Conservation (phyloP, 2,113 vertebrate genomes). For the Puffinus mauretanicus region DNA sequence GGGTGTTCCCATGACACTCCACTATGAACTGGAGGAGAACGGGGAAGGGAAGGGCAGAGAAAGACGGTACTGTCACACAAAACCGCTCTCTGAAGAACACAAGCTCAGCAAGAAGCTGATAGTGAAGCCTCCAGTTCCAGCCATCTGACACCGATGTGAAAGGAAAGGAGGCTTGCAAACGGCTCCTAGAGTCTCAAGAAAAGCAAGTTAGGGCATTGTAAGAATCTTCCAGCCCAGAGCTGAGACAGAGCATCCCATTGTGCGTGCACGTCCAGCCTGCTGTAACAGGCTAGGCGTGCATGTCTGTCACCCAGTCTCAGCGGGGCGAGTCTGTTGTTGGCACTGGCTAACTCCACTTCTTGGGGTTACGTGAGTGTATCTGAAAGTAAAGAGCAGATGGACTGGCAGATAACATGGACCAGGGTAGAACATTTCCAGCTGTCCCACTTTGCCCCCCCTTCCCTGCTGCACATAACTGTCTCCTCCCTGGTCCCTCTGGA, state of each 20-base stretch:
- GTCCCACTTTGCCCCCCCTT: not conserved
- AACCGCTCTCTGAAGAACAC: not conserved
- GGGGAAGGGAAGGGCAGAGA: not conserved
- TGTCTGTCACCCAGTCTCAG: not conserved
- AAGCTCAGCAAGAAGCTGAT: not conserved
- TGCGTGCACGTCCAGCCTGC: not conserved
- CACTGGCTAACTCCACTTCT: not conserved
- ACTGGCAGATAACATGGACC: fast-evolving
- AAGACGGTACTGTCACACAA: not conserved
- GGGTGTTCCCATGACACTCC: slow-evolving; percentile 95
- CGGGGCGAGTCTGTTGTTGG: fast-evolving
- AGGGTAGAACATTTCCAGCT: not conserved
- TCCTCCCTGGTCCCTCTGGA: not conserved
- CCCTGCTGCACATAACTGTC: not conserved
- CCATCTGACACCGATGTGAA: fast-evolving
- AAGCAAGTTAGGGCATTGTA: not conserved
- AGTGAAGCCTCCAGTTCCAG: not conserved
- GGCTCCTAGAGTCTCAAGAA: not conserved
- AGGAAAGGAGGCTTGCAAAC: not conserved
- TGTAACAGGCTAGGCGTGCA: not conserved
- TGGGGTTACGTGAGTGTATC: fast-evolving
- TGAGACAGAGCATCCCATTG: not conserved
- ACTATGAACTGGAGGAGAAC: slow-evolving; percentile 85
- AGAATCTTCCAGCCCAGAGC: not conserved
- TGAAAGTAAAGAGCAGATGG: not conserved